phyloP scores from a whole-genome alignment of 2,888 invertebrate species.

The Drosophila anomalipes region DNA sequence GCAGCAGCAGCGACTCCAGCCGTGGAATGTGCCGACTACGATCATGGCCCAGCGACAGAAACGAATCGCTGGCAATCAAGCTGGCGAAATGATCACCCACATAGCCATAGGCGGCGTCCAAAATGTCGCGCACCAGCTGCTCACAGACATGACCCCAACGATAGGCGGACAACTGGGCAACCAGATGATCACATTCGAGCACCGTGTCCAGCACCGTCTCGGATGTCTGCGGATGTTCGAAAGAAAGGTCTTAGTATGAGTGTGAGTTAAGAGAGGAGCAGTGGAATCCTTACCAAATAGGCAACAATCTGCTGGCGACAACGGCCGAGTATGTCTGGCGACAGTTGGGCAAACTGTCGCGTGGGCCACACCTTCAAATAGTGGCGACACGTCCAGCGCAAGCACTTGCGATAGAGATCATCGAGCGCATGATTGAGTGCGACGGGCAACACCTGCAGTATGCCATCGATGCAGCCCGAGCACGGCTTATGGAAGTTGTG shows the following conservation, averaged over 20 bases:
- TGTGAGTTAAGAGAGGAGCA: background rate
- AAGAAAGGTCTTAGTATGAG: background rate
- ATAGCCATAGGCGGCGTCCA: slow-evolving; percentile 92
- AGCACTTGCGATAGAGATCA: slow-evolving; percentile 93
- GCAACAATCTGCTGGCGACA: slow-evolving; percentile 93
- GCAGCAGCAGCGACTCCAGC: slow-evolving; percentile 92
- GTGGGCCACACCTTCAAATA: slow-evolving; percentile 96
- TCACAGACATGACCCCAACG: slow-evolving; percentile 92
- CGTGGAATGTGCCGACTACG: slow-evolving; percentile 91
- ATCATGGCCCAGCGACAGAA: slow-evolving; percentile 89
- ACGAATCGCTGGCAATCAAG: slow-evolving; percentile 90
- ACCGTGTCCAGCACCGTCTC: slow-evolving; percentile 94
- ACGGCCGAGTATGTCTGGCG: slow-evolving; percentile 92
- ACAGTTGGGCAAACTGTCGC: slow-evolving; percentile 93
- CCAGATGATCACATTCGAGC: slow-evolving; percentile 92
- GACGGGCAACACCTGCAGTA: slow-evolving; percentile 94
- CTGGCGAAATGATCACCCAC: slow-evolving; percentile 91
- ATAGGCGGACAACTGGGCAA: slow-evolving; percentile 91
- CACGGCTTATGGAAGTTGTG: slow-evolving; percentile 98
- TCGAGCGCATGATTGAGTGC: slow-evolving; percentile 94
- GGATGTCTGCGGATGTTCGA: slow-evolving; percentile 86
- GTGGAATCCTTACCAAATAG: slow-evolving; percentile 87
- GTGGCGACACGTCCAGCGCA: slow-evolving; percentile 94
- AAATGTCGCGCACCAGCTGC: slow-evolving; percentile 91
- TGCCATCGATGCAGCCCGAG: slow-evolving; percentile 93